These are phyloP conservation scores for Passer montanus DNA, from an alignment of 2,113 vertebrate species.

Conservation along the genomic window DNA sequence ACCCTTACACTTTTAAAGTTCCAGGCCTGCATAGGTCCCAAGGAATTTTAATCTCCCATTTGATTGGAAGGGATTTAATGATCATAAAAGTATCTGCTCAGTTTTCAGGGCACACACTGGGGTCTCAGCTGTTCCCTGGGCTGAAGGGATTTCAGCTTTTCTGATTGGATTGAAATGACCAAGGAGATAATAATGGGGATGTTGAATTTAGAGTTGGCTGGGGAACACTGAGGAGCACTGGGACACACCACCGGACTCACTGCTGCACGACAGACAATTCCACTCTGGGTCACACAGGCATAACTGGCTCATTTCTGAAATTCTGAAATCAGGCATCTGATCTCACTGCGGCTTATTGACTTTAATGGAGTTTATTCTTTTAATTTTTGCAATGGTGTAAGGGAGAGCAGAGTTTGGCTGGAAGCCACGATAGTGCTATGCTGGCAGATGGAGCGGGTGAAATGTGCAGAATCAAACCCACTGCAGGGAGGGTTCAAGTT, in stretches of 20 bases:
- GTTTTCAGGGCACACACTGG: accelerated
- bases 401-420: background rate
- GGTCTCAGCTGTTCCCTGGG: background rate
- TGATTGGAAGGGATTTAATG: background rate
- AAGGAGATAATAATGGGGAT: background rate
- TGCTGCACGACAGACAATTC: background rate
- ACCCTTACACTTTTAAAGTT: background rate
- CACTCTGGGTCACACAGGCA: background rate
- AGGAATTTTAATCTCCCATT: constrained; percentile 30
- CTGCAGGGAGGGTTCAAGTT: background rate
- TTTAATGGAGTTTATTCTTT: background rate
- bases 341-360: background rate
- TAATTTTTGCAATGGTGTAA: background rate
- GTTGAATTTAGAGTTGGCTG: background rate
- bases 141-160: background rate
- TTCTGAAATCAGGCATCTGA: background rate
- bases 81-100: background rate
- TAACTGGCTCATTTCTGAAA: background rate
- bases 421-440: background rate
- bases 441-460: background rate
- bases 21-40: background rate
- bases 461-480: background rate
- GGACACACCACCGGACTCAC: background rate
- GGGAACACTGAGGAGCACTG: background rate
- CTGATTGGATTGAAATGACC: background rate